Conservation (phyloP, 2,888 invertebrate genomes). For the Malacosoma neustria region DNA sequence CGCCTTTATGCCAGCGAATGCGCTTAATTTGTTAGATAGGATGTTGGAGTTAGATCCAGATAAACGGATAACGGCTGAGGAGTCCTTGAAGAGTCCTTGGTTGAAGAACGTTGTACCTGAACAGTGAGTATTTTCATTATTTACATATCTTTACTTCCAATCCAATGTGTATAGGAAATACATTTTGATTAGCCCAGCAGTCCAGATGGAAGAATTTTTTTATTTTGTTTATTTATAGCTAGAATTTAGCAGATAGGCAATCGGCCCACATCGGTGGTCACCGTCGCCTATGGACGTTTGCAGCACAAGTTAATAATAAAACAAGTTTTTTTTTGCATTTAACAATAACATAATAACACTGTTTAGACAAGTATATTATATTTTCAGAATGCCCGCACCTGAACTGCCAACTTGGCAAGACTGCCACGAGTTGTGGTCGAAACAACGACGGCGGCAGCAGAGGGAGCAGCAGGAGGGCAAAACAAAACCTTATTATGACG, state of each 20-base stretch:
- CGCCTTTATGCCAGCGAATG: constrained; percentile 90
- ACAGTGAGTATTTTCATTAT: constrained; percentile 80
- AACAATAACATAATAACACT: no score
- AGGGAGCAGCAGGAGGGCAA: constrained; percentile 81
- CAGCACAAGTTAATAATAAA: no score
- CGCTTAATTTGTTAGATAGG: constrained; percentile 92
- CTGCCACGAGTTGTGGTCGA: constrained; percentile 99
- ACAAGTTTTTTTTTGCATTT: no score
- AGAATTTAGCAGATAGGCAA: no score
- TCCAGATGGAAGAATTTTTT: no score
- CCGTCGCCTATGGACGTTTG: no score
- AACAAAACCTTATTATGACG: constrained; percentile 28
- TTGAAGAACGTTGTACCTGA: constrained; percentile 92
- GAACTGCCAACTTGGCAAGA: constrained; percentile 97
- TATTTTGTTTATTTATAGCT: no score
- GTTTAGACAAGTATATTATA: no score
- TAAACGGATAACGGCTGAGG: constrained; percentile 93
- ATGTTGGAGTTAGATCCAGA: constrained; percentile 98
- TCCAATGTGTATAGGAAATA: no score
- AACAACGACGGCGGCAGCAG: constrained; percentile 90
- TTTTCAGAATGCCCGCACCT: constrained; percentile 84
- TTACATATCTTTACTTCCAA: no score
- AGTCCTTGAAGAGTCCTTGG: constrained; percentile 95
- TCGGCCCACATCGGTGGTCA: no score
- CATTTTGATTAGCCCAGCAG: no score